These are phyloP conservation scores for Rhynchomys soricoides DNA, from an alignment of 2,113 vertebrate species.

Conservation along the genomic window DNA sequence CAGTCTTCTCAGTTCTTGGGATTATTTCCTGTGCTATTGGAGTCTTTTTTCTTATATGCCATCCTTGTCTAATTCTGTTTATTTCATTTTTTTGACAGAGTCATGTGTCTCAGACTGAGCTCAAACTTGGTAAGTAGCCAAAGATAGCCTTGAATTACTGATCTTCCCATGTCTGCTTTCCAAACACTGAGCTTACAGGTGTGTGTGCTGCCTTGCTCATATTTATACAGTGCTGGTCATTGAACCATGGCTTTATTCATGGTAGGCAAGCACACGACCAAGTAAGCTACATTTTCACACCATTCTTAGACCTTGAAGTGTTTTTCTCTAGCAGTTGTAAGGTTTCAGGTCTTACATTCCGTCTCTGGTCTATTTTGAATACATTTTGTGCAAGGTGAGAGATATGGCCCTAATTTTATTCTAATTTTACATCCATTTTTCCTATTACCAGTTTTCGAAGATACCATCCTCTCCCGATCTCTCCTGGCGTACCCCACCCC, in stretches of 20 bases:
- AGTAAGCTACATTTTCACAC: not conserved
- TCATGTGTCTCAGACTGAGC: not conserved
- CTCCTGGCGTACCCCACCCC: too few relatives aligned
- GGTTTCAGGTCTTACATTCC: not conserved
- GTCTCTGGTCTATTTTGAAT: not conserved
- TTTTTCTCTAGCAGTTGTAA: not conserved
- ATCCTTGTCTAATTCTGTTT: not conserved
- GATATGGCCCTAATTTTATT: not conserved
- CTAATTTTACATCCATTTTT: not conserved
- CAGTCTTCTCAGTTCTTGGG: not conserved
- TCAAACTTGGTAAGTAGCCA: not conserved
- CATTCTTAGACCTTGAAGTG: not conserved
- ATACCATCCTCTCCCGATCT: not conserved
- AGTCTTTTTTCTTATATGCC: not conserved
- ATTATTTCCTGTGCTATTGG: not conserved
- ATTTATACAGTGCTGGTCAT: not conserved
- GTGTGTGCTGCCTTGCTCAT: not conserved
- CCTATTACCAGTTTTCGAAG: not conserved
- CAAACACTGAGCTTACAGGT: not conserved
- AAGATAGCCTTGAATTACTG: not conserved
- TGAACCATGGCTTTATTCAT: not conserved
- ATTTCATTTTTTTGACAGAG: not conserved
- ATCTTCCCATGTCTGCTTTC: not conserved
- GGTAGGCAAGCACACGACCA: not conserved
- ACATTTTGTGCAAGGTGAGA: not conserved